Conservation (phyloP, 2,113 vertebrate species). For the Oryzias javanicus region DNA sequence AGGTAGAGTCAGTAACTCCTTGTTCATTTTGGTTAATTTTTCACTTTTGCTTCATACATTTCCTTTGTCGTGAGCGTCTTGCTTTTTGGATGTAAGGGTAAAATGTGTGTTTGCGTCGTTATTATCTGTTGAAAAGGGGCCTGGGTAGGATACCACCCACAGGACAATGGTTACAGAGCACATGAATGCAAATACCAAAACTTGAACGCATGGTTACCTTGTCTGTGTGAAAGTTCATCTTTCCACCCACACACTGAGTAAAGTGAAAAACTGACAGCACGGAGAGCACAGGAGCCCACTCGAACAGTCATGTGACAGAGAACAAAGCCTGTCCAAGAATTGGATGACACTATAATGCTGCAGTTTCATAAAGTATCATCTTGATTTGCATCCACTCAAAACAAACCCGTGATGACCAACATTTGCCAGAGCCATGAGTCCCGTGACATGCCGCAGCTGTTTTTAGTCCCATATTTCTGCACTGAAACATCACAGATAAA, state of each 20-base stretch:
- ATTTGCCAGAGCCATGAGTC: conserved; percentile 17
- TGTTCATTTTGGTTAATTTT: conserved; percentile 5
- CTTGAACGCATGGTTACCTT: conserved; percentile 56
- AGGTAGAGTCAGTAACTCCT: conserved; percentile 7
- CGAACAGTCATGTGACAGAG: conserved; percentile 46
- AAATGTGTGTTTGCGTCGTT: too few relatives aligned
- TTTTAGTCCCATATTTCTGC: conserved; percentile 3
- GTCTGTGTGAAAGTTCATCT: conserved; percentile 41
- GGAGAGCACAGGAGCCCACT: conserved; percentile 16
- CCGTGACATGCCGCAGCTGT: conserved; percentile 29
- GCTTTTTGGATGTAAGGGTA: too few relatives aligned
- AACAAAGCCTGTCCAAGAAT: conserved; percentile 43
- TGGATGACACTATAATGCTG: conserved; percentile 29
- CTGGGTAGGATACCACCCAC: conserved; percentile 11
- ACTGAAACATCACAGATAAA: not conserved
- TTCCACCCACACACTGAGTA: conserved; percentile 48
- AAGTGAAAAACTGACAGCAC: conserved; percentile 30
- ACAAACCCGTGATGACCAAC: conserved; percentile 49
- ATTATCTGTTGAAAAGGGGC: not conserved
- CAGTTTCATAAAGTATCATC: conserved; percentile 39
- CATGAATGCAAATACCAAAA: conserved; percentile 58
- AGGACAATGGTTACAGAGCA: conserved; percentile 19
- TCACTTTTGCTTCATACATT: conserved; percentile 50
- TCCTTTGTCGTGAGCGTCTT: not conserved
- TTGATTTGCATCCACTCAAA: conserved; percentile 49